A percentile compares a stretch with the other conserved stretches of the same genome.
phyloP scores from a whole-genome alignment of 2,888 invertebrate species.

The Eristalis pertinax region DNA sequence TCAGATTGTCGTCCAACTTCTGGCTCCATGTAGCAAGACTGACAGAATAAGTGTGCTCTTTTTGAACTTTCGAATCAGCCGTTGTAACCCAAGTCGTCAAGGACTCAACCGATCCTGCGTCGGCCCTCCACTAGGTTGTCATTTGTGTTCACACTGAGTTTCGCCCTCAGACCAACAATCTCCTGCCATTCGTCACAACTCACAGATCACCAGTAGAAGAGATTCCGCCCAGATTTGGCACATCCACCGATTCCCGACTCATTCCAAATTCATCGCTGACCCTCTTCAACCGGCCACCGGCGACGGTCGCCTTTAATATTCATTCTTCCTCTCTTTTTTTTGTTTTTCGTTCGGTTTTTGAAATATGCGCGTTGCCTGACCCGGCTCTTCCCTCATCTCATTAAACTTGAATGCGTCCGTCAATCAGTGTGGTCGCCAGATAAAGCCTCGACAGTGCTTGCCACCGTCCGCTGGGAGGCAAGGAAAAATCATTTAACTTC shows the following conservation, averaged over 20 bases:
- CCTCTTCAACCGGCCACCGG: background rate
- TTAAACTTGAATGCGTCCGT: slow-evolving; percentile 62
- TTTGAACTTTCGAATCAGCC: no score
- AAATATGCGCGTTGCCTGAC: background rate
- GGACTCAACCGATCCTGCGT: no score
- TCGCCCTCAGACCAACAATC: no score
- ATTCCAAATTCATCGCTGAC: background rate
- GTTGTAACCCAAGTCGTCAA: no score
- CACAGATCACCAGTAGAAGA: background rate
- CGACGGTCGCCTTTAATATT: background rate
- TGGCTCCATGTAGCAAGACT: no score
- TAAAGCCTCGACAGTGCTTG: background rate
- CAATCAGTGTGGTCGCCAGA: slow-evolving; percentile 50
- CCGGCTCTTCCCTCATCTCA: slow-evolving; percentile 31
- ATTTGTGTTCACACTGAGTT: no score
- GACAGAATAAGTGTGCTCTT: no score
- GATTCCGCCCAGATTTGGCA: background rate
- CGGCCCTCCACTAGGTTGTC: no score
- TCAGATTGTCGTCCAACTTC: no score
- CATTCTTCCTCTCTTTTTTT: background rate
- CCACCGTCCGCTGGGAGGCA: background rate
- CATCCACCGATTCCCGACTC: background rate
- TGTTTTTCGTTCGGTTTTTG: background rate
- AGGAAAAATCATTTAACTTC: slow-evolving; percentile 38
- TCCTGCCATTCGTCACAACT: background rate